Evolutionary conservation across 2,113 vertebrate species (phyloP).

Genomic region (Heterocephalus glaber): DNA sequence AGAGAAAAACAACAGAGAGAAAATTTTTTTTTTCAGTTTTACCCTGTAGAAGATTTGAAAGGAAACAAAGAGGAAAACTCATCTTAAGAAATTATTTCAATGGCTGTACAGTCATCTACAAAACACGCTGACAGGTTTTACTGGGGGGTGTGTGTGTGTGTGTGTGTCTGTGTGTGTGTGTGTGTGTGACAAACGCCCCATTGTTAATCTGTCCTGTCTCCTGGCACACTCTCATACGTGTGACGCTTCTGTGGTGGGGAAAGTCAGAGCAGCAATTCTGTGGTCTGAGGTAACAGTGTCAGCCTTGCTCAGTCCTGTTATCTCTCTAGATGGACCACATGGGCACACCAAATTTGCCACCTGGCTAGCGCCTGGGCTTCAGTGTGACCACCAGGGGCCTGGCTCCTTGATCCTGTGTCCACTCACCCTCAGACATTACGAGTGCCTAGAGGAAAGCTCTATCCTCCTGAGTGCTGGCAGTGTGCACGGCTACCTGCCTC

Average conservation of each 20-base stretch:
- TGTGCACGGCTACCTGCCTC: no score
- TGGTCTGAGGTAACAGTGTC: neutral
- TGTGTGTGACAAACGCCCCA: neutral
- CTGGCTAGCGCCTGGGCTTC: fast-evolving
- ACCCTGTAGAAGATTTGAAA: no score
- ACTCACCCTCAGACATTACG: neutral
- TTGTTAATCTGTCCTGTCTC: neutral
- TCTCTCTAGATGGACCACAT: fast-evolving
- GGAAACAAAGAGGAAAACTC: no score
- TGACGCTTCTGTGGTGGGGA: neutral
- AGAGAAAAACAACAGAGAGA: no score
- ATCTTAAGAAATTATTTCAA: no score
- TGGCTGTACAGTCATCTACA: no score
- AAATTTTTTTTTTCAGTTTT: no score
- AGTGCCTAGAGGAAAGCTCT: neutral
- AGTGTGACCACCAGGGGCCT: fast-evolving
- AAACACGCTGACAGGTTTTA: no score
- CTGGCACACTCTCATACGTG: neutral
- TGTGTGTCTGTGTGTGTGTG: neutral
- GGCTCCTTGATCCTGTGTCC: fast-evolving
- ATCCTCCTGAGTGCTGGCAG: no score
- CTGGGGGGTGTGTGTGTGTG: neutral
- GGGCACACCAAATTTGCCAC: fast-evolving
- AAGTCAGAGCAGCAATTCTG: no score
- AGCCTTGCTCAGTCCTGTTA: fast-evolving